Evolutionary conservation across 30 jellyfish, hydroid and myxozoan species (phyloP).

Genomic region (Hydractinia echinata): DNA sequence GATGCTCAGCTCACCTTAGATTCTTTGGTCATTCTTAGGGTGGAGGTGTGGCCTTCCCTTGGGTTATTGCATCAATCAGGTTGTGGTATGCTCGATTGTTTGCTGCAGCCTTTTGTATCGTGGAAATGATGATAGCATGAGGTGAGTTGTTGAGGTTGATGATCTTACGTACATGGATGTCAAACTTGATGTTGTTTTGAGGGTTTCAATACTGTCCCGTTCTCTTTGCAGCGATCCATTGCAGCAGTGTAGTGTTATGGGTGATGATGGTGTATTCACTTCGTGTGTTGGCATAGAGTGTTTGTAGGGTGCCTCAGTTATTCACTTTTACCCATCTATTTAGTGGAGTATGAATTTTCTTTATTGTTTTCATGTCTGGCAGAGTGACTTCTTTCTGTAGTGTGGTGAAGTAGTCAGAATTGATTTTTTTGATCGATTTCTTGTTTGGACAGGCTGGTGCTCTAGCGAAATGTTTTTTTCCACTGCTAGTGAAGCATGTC

Average conservation of each 20-base stretch:
- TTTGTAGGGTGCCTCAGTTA: constrained; percentile 9
- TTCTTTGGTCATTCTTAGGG: background rate
- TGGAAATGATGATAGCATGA: background rate
- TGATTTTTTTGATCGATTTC: constrained; percentile 15
- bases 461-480: constrained; percentile 19
- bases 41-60: background rate
- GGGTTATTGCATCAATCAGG: background rate
- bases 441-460: constrained; percentile 33
- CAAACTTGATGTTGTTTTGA: constrained; percentile 7
- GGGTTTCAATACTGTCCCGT: too few relatives aligned
- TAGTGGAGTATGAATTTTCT: background rate
- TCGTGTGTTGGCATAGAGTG: constrained; percentile 22
- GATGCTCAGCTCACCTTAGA: too few relatives aligned
- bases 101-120: constrained; percentile 1
- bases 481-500: background rate
- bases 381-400: background rate
- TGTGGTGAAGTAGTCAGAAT: constrained; percentile 21
- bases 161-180: constrained; percentile 14
- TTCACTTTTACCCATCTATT: constrained; percentile 22
- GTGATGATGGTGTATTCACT: constrained; percentile 34
- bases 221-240: too few relatives aligned
- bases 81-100: background rate
- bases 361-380: background rate
- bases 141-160: constrained; percentile 22
- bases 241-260: too few relatives aligned